Evolutionary conservation across 2,797 vertebrate species (phyloP).

Genomic region (Avahi laniger): DNA sequence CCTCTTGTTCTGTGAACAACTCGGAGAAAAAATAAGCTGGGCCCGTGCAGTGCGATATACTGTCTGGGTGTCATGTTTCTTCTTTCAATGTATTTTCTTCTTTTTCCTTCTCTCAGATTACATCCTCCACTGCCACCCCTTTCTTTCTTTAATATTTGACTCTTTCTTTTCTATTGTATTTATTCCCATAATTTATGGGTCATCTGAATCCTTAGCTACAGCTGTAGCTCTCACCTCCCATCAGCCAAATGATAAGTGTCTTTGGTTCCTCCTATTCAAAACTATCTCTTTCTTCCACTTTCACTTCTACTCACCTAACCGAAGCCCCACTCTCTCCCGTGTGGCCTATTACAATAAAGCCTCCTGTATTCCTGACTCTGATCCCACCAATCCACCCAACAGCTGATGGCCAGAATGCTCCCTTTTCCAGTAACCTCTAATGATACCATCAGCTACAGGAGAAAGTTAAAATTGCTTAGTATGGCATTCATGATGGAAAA

Average conservation of each 20-base stretch:
- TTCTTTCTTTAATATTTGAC: not conserved
- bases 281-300: not conserved
- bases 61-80: not conserved
- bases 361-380: not conserved
- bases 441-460: not conserved
- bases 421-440: not conserved
- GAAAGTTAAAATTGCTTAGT: not conserved
- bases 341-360: not conserved
- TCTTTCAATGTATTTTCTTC: not conserved
- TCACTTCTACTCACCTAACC: not conserved
- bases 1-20: not conserved
- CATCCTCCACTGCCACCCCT: not conserved
- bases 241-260: not conserved
- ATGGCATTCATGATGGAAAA: not conserved
- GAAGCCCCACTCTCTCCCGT: not conserved
- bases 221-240: not conserved
- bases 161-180: not conserved
- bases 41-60: no score
- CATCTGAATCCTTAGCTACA: not conserved
- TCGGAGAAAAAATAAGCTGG: not conserved
- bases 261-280: not conserved
- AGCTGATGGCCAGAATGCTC: not conserved
- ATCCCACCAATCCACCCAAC: not conserved
- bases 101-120: not conserved
- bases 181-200: not conserved